These are phyloP conservation scores for Bombus vancouverensis DNA, from an alignment of 1,140 invertebrate genomes.

Conservation along the genomic window DNA sequence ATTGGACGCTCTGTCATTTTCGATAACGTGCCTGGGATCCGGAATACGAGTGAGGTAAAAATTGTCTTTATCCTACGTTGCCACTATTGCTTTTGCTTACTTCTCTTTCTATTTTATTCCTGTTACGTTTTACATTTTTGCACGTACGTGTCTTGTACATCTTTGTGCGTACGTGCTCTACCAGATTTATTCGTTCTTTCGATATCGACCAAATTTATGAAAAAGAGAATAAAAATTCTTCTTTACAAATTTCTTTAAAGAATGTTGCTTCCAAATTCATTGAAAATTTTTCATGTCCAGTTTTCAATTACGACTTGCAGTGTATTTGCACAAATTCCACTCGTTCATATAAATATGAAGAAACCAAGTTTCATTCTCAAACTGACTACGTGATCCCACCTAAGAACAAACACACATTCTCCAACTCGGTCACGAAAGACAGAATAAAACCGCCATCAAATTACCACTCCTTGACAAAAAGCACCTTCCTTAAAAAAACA, in stretches of 20 bases:
- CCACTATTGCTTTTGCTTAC: background rate
- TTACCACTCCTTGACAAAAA: background rate
- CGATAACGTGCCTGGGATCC: background rate
- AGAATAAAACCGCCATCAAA: background rate
- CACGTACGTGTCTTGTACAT: background rate
- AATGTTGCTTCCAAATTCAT: background rate
- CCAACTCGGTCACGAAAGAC: too few species aligned
- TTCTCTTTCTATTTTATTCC: background rate
- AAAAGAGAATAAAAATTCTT: background rate
- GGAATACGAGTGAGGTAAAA: background rate
- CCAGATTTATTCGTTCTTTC: background rate
- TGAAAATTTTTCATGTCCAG: too few species aligned
- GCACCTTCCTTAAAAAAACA: background rate
- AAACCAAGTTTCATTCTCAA: background rate
- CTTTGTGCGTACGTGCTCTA: background rate
- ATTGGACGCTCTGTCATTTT: background rate
- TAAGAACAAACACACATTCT: background rate
- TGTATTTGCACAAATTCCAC: background rate
- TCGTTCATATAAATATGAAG: background rate
- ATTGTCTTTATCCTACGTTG: background rate
- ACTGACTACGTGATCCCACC: background rate
- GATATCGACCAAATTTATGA: background rate
- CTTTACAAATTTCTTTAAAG: background rate
- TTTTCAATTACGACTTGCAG: too few species aligned
- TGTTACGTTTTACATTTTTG: background rate